Evolutionary conservation across 2,113 vertebrate genomes (phyloP).

Genomic region (Ctenomys sociabilis): DNA sequence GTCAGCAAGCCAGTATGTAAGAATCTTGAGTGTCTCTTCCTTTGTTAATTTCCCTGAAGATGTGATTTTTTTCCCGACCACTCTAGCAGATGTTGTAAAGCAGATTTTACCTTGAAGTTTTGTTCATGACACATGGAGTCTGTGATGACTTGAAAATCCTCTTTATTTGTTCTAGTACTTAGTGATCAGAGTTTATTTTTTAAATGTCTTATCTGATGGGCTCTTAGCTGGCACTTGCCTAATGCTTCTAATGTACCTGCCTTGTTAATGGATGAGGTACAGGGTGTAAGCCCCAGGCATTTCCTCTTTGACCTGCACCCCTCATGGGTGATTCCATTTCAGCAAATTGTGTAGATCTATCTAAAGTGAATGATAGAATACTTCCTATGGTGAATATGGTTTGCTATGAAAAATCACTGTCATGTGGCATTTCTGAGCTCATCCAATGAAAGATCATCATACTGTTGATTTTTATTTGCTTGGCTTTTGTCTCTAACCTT

Average conservation of each 20-base stretch:
- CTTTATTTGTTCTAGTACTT: conserved; percentile 45
- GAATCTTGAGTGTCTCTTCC: conserved; percentile 32
- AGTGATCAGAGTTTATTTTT: conserved; percentile 18
- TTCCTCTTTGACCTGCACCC: neutral
- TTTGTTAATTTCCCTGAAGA: conserved; percentile 43
- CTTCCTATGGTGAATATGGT: conserved; percentile 39
- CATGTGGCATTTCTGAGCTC: conserved; percentile 15
- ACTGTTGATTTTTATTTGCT: conserved; percentile 22
- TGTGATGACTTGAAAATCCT: neutral
- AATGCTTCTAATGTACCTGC: neutral
- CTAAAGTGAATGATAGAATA: conserved; percentile 32
- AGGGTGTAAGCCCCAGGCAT: neutral
- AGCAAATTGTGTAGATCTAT: neutral
- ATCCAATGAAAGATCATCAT: conserved; percentile 31
- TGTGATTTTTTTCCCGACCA: neutral
- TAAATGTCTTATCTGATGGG: neutral
- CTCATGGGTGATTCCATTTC: neutral
- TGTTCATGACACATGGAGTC: conserved; percentile 14
- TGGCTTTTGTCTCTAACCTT: conserved; percentile 51
- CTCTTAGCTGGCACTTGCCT: neutral
- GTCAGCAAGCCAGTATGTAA: conserved; percentile 47
- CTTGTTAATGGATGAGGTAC: neutral
- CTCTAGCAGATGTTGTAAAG: neutral
- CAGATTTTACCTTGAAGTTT: neutral
- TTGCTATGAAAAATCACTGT: conserved; percentile 40